Conservation (phyloP, 2,797 vertebrate species). For the Harpagifer antarcticus region DNA sequence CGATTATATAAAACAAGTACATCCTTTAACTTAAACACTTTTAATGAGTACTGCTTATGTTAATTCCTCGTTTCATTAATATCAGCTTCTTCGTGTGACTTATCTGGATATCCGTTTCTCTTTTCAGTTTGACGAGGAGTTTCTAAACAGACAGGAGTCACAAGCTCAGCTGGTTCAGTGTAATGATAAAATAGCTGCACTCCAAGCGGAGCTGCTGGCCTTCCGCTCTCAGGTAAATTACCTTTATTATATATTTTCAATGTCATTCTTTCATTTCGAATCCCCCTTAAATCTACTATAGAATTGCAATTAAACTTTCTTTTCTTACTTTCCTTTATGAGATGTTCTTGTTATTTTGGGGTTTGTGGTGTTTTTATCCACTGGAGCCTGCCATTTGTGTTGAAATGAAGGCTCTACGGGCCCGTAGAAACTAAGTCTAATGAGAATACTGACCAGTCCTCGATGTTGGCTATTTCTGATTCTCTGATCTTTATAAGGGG, state of each 20-base stretch:
- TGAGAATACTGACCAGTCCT: slow-evolving; percentile 86
- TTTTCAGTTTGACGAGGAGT: slow-evolving; percentile 94
- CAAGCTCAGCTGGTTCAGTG: slow-evolving; percentile 90
- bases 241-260: not conserved
- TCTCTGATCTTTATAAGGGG: slow-evolving; percentile 87
- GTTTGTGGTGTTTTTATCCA: slow-evolving; percentile 28
- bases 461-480: slow-evolving; percentile 82
- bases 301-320: slow-evolving; percentile 34
- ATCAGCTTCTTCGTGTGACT: slow-evolving; percentile 14
- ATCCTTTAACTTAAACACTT: slow-evolving; percentile 22
- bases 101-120: slow-evolving; percentile 25
- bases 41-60: not conserved
- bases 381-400: slow-evolving; percentile 60
- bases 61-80: slow-evolving; percentile 4
- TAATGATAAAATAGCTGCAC: slow-evolving; percentile 90
- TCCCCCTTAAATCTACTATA: slow-evolving; percentile 18
- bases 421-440: slow-evolving; percentile 82
- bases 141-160: slow-evolving; percentile 93
- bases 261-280: not conserved
- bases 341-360: slow-evolving; percentile 55
- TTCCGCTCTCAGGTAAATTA: slow-evolving; percentile 88
- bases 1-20: slow-evolving; percentile 27
- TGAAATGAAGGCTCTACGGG: slow-evolving; percentile 65
- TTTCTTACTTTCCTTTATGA: slow-evolving; percentile 41
- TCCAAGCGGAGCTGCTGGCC: slow-evolving; percentile 91